These are phyloP conservation scores for Zosterops hypoxanthus DNA, from an alignment of 2,113 vertebrate genomes.

Conservation along the genomic window DNA sequence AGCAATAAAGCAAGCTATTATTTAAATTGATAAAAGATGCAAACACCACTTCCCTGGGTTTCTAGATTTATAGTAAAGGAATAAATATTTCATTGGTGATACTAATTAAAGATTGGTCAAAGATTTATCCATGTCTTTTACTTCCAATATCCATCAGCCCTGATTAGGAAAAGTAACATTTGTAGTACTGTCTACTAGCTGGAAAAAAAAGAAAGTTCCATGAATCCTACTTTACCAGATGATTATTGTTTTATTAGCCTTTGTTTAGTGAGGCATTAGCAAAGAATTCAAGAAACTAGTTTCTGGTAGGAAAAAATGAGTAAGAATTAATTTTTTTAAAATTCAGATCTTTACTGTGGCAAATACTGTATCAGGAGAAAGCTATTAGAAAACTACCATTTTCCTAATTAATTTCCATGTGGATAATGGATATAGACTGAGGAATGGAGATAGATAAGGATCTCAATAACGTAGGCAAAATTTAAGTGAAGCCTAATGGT, in stretches of 20 bases:
- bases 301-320: background rate
- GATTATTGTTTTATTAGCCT: constrained; percentile 19
- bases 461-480: background rate
- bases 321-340: background rate
- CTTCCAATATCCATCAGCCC: constrained; percentile 60
- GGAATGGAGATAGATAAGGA: background rate
- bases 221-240: background rate
- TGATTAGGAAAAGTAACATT: constrained; percentile 71
- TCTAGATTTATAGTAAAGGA: constrained; percentile 75
- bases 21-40: constrained; percentile 77
- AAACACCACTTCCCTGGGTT: constrained; percentile 69
- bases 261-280: background rate
- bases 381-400: background rate
- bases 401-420: constrained; percentile 13
- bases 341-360: background rate
- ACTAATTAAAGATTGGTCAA: constrained; percentile 77
- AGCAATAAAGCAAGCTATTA: constrained; percentile 72
- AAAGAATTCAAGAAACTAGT: background rate
- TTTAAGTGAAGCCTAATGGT: background rate
- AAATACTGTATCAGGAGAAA: background rate
- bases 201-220: constrained; percentile 3
- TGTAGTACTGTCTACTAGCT: constrained; percentile 19
- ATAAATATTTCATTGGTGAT: constrained; percentile 77
- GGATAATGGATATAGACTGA: background rate
- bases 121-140: constrained; percentile 69